Base-by-base conservation (phyloP, 2,797 vertebrate species). In the Centroberyx gerrardi region DNA sequence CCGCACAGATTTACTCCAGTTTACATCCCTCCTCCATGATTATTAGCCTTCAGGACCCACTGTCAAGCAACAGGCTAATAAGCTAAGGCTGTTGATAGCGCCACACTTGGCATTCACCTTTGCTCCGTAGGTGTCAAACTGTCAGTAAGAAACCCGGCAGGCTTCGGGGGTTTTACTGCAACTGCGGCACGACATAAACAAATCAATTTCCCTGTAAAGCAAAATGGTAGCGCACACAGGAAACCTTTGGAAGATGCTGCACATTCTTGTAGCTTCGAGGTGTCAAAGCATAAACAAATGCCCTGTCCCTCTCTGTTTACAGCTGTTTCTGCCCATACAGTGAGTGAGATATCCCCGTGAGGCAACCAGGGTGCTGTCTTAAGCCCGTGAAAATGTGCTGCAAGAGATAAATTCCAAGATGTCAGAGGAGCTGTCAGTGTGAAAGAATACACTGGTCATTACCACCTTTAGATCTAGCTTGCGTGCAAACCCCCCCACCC, bases 381-480 rank as follows among this genome's bases (percentile, higher is more conserved):
- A 78, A 90, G 83, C 87, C 88, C 13, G 83, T 91, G 88, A 87
- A 94, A 91, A 92, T 86, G 71, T 84, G 73, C 87, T 81, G 82
- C 88, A 90, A 88, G 87, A 88, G 86, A 93, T 90, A 88, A 90
- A 95, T 94, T 94, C 92, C 92, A 68, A 82, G 72, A 90, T 90
- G 90, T 94, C 92, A 92, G 91, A 91, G 73, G 82, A 91, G 84
- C 91, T 94, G 93, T 93, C 93, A 91, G 84, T 90, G 83, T 87
- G 86, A 91, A 84, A 88, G 90, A 88, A 90, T 88, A 92, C 77
- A 44, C 82, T 74, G 73, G 82, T 91, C 90, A 90, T 90, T 90
- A 87, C 89, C 91, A 90, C 84, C 87, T 89, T 92, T 76, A 87
- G 83, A 90, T 86, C 76, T 73, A 76, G 77, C 86, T 89, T 49